These are phyloP conservation scores for Kuschelorhynchus macadamiae DNA, from an alignment of 2,888 invertebrate species.

Conservation along the genomic window DNA sequence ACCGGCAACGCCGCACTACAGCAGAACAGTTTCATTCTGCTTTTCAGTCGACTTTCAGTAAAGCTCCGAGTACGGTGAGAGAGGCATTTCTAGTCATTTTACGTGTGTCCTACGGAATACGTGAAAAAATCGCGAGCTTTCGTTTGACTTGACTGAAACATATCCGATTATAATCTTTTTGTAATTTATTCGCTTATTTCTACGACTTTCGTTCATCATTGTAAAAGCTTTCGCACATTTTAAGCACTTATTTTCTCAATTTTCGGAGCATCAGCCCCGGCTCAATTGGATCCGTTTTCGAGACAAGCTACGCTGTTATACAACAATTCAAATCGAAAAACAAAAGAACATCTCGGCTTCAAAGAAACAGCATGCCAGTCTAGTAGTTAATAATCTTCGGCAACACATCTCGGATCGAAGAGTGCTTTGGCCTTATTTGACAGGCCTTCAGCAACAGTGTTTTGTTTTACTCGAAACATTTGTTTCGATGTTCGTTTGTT, in stretches of 20 bases:
- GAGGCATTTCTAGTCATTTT: conserved; percentile 29
- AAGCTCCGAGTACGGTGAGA: conserved; percentile 29
- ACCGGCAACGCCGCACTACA: conserved; percentile 30
- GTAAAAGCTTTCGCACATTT: background rate
- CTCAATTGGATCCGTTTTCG: background rate
- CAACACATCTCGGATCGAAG: conserved; percentile 29
- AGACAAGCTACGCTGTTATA: conserved; percentile 6
- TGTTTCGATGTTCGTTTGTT: conserved; percentile 32
- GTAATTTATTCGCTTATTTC: background rate
- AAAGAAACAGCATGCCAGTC: conserved; percentile 9
- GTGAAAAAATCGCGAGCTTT: conserved; percentile 18
- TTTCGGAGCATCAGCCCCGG: background rate
- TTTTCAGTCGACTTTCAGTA: conserved; percentile 47
- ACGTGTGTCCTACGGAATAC: conserved; percentile 9
- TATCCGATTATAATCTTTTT: background rate
- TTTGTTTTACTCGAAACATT: conserved; percentile 35
- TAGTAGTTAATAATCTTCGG: conserved; percentile 27
- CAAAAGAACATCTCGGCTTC: conserved; percentile 3
- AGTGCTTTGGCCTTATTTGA: conserved; percentile 29
- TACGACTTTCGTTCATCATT: background rate
- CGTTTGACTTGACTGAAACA: conserved; percentile 2
- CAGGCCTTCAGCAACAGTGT: conserved; percentile 34
- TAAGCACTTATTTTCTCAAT: background rate
- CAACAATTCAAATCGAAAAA: conserved; percentile 14
- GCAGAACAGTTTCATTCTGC: conserved; percentile 46